Evolutionary conservation across 2,888 invertebrate genomes (phyloP).

Genomic region (Eupelmus urozonus): DNA sequence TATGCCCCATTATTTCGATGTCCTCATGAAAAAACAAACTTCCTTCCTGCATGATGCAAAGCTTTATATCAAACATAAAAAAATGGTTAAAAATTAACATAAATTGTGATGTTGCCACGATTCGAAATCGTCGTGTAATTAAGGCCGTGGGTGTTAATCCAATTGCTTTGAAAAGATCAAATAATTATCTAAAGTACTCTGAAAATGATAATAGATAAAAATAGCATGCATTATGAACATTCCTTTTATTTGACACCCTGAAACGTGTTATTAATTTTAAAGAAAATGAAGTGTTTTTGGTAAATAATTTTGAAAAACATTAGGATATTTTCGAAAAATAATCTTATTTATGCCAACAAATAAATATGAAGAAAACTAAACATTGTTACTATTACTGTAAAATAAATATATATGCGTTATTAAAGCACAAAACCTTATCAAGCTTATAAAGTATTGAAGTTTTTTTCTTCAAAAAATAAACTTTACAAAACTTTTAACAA

Average conservation of each 20-base stretch:
- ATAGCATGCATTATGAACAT: constrained; percentile 35
- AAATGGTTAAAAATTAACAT: constrained; percentile 28
- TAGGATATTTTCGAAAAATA: constrained; percentile 17
- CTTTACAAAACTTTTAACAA: too few relatives aligned
- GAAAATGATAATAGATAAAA: constrained; percentile 29
- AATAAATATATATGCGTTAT: constrained; percentile 4
- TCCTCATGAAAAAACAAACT: constrained; percentile 36
- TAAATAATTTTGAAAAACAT: constrained; percentile 19
- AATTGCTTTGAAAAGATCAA: constrained; percentile 34
- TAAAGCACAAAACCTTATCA: neutral
- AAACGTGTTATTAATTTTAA: constrained; percentile 38
- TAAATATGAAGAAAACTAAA: neutral
- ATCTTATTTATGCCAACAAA: constrained; percentile 30
- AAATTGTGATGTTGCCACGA: constrained; percentile 9
- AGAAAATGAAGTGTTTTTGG: neutral
- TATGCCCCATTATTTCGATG: constrained; percentile 38
- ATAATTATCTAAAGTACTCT: constrained; percentile 31
- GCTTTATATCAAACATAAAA: constrained; percentile 42
- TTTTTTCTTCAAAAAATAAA: too few relatives aligned
- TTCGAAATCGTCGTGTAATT: constrained; percentile 10
- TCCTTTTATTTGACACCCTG: constrained; percentile 37
- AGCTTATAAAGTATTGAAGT: too few relatives aligned
- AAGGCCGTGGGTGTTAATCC: constrained; percentile 14
- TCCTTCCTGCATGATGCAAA: constrained; percentile 47
- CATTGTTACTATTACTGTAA: constrained; percentile 2